Evolutionary conservation across 2,888 invertebrate species (phyloP).

Genomic region (Brachypalpus laphriformis): DNA sequence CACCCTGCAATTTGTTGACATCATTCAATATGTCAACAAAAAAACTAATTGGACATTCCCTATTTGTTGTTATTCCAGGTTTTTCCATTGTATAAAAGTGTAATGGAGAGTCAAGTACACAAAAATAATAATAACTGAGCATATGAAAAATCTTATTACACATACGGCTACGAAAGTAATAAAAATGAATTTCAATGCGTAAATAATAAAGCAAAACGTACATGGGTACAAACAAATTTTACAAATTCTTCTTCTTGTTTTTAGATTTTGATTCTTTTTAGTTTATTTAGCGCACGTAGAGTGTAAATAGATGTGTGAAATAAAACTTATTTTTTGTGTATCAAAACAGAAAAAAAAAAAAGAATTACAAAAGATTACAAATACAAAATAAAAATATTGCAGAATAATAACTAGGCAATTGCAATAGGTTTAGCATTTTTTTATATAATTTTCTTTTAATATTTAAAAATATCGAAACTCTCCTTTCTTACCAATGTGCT

Average conservation of each 20-base stretch:
- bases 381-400: constrained; percentile 13
- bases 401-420: constrained; percentile 23
- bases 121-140: background rate
- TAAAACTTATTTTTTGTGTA: background rate
- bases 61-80: too few species aligned
- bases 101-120: background rate
- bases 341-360: background rate
- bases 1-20: too few species aligned
- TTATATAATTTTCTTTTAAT: constrained; percentile 11
- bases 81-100: too few species aligned
- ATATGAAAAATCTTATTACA: constrained; percentile 1
- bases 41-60: too few species aligned
- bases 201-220: constrained; percentile 25
- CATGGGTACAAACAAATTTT: background rate
- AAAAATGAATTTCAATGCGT: constrained; percentile 5
- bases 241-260: background rate
- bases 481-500: constrained; percentile 96
- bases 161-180: background rate
- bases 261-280: background rate
- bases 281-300: background rate
- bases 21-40: too few species aligned
- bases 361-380: constrained; percentile 14
- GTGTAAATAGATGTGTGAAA: constrained; percentile 8
- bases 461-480: constrained; percentile 95
- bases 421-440: constrained; percentile 30